Evolutionary conservation across 2,888 invertebrate genomes (phyloP).

Genomic region (Lasioglossum pauxillum): DNA sequence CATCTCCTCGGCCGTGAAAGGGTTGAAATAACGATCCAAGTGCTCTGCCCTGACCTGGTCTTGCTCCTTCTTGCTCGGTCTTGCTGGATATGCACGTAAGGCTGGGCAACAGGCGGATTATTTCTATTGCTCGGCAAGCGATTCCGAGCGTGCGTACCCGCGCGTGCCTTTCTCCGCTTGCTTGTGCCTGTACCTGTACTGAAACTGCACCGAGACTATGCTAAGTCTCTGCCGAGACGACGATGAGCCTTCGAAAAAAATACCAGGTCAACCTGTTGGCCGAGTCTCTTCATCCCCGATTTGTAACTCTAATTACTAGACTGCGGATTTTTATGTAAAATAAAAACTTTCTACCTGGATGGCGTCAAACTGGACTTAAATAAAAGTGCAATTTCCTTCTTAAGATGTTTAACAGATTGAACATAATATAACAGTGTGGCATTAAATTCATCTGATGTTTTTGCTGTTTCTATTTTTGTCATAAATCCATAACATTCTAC

Average conservation of each 20-base stretch:
- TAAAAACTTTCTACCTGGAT: too few relatives aligned
- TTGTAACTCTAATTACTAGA: not conserved
- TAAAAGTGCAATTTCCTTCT: too few relatives aligned
- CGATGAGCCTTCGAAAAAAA: slow-evolving; percentile 22
- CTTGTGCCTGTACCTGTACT: not conserved
- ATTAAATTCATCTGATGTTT: too few relatives aligned
- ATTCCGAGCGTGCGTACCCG: slow-evolving; percentile 63
- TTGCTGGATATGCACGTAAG: slow-evolving; percentile 47
- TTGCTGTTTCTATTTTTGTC: too few relatives aligned
- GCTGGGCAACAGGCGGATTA: slow-evolving; percentile 49
- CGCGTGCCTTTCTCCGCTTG: slow-evolving; percentile 64
- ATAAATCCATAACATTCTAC: too few relatives aligned
- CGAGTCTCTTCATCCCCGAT: not conserved
- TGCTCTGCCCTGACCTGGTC: slow-evolving; percentile 66
- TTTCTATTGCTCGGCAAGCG: slow-evolving; percentile 48
- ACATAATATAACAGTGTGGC: too few relatives aligned
- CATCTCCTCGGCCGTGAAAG: slow-evolving; percentile 57
- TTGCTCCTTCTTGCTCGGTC: slow-evolving; percentile 42
- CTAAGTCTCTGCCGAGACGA: not conserved
- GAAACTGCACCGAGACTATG: not conserved
- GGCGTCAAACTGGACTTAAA: too few relatives aligned
- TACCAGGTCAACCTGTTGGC: not conserved
- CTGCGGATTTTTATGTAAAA: too few relatives aligned
- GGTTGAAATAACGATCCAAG: slow-evolving; percentile 48
- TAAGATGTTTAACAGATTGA: too few relatives aligned